A percentile compares a stretch with the other conserved stretches of the same genome.
phyloP scores from a whole-genome alignment of 1,140 invertebrate genomes.

The Drosophila carrolli region DNA sequence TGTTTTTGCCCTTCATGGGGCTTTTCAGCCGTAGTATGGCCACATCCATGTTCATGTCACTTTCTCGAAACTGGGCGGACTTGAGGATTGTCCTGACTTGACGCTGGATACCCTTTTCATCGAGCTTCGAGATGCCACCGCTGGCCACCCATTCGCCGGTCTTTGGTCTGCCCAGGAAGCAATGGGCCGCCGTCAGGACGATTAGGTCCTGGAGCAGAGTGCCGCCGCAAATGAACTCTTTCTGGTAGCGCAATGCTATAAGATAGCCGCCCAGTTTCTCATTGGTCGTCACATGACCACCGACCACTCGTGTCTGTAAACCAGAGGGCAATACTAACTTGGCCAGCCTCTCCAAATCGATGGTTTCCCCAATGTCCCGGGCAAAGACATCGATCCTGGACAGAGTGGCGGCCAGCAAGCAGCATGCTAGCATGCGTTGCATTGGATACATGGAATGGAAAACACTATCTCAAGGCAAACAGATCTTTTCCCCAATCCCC shows the following conservation, averaged over 20 bases:
- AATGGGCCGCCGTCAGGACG: slow-evolving; percentile 68
- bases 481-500: not conserved
- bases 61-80: slow-evolving; percentile 22
- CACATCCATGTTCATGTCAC: slow-evolving; percentile 60
- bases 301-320: slow-evolving; percentile 45
- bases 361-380: not conserved
- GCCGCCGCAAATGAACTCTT: slow-evolving; percentile 57
- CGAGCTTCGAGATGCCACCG: slow-evolving; percentile 36
- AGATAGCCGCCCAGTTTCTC: slow-evolving; percentile 57
- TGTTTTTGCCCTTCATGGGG: slow-evolving; percentile 13
- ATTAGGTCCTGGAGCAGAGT: slow-evolving; percentile 30
- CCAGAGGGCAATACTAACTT: slow-evolving; percentile 4
- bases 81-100: slow-evolving; percentile 12
- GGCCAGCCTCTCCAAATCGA: slow-evolving; percentile 5
- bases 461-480: not conserved
- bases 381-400: not conserved
- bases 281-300: slow-evolving; percentile 52
- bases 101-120: not conserved
- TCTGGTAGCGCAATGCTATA: slow-evolving; percentile 36
- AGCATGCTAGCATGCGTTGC: not conserved
- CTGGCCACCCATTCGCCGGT: not conserved
- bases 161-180: slow-evolving; percentile 23
- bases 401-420: not conserved
- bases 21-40: slow-evolving; percentile 23
- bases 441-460: slow-evolving; percentile 1